Percentiles rank a stretch among this genome's conserved stretches.
Conservation (phyloP, 2,888 invertebrate genomes). For the Lamproptera curius region DNA sequence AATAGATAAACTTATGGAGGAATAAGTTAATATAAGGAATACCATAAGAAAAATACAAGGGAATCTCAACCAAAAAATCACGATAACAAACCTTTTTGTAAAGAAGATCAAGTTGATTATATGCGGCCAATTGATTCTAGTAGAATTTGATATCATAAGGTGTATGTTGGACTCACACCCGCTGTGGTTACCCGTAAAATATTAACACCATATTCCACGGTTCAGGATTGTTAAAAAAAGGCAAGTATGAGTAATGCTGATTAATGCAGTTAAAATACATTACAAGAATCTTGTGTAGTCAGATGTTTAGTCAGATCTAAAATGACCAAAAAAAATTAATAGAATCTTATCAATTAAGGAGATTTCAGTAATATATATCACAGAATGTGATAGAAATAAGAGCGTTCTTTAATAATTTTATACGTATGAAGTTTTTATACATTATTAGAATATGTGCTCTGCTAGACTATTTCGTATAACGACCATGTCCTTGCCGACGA, state of each 20-base stretch:
- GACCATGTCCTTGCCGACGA: not conserved
- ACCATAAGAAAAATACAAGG: not conserved
- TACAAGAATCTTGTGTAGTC: not conserved
- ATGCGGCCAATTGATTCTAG: conserved; percentile 28
- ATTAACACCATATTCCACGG: conserved; percentile 29
- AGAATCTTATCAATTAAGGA: no score
- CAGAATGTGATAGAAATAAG: no score
- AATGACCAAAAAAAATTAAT: no score
- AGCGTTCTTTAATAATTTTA: no score
- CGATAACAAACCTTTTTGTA: conserved; percentile 26
- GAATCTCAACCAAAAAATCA: conserved; percentile 14
- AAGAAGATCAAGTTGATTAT: conserved; percentile 29
- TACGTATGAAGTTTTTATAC: conserved; percentile 16
- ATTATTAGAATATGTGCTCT: not conserved
- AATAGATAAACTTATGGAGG: no score
- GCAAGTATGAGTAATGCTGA: no score
- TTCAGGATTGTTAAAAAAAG: no score
- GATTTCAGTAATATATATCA: no score
- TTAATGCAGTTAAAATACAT: no score
- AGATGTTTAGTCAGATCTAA: not conserved
- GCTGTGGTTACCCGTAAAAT: no score
- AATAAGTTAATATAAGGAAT: not conserved
- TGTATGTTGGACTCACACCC: conserved; percentile 28
- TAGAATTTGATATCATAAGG: conserved; percentile 29
- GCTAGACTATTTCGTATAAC: conserved; percentile 12